A percentile compares a stretch with the other conserved stretches of the same genome.
Conservation (phyloP, 2,888 invertebrate species). For the Agrilus mali region DNA sequence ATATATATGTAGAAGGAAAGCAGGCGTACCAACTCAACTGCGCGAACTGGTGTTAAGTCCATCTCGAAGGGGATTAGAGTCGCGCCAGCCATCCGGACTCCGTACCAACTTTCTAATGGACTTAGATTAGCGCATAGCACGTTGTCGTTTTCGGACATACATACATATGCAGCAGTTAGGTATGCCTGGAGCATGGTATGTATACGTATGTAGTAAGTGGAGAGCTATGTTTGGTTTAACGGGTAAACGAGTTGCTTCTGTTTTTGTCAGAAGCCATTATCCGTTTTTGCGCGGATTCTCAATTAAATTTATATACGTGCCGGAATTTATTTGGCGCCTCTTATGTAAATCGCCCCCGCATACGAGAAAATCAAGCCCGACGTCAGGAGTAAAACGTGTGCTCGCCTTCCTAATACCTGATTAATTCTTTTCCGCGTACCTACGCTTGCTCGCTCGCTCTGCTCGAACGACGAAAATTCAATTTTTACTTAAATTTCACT, state of each 20-base stretch:
- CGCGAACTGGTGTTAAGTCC: slow-evolving; percentile 6
- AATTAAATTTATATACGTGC: slow-evolving; percentile 10
- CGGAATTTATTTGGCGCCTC: slow-evolving; percentile 5
- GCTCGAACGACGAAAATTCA: no score
- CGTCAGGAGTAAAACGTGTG: no score
- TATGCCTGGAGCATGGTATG: no score
- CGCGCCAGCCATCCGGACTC: slow-evolving; percentile 18
- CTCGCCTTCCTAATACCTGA: no score
- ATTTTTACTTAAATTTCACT: no score
- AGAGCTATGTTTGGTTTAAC: slow-evolving; percentile 37
- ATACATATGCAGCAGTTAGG: background rate
- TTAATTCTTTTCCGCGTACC: no score
- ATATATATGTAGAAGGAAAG: slow-evolving; percentile 4
- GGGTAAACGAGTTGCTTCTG: slow-evolving; percentile 30
- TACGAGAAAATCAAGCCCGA: background rate
- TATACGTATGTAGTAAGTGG: slow-evolving; percentile 33
- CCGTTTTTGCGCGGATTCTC: slow-evolving; percentile 14
- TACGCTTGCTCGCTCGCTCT: no score
- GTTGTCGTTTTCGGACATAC: no score
- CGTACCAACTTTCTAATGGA: slow-evolving; percentile 31
- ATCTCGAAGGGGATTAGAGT: slow-evolving; percentile 16
- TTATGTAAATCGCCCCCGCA: slow-evolving; percentile 5
- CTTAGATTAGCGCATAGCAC: slow-evolving; percentile 31
- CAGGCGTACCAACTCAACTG: slow-evolving; percentile 2
- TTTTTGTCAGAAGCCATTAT: slow-evolving; percentile 22